Evolutionary conservation across 2,113 vertebrate genomes (phyloP).

Genomic region (Calyptomena viridis): DNA sequence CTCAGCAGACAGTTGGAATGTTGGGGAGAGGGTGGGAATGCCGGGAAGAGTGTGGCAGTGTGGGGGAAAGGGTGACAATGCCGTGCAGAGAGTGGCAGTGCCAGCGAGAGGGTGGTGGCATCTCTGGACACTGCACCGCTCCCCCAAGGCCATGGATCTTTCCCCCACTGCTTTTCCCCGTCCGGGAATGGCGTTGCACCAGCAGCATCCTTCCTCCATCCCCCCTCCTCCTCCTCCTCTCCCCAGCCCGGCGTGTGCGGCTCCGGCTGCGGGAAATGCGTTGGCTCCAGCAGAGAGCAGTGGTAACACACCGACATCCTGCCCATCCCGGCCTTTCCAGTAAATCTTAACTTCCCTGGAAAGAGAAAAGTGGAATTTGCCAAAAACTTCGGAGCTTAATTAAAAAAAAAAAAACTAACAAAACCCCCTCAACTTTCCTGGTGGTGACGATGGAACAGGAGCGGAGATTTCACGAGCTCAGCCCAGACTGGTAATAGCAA

Average conservation of each 20-base stretch:
- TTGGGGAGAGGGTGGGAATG: accelerated
- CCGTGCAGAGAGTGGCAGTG: neutral
- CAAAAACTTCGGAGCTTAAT: neutral
- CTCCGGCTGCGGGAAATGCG: accelerated
- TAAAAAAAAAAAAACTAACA: neutral
- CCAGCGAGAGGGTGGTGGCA: neutral
- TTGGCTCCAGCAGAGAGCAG: constrained; percentile 29
- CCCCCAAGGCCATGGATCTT: neutral
- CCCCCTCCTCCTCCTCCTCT: neutral
- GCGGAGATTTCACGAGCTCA: neutral
- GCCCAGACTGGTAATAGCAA: neutral
- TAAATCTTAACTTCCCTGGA: neutral
- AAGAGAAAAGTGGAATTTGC: constrained; percentile 3
- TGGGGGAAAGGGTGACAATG: no score
- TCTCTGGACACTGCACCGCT: neutral
- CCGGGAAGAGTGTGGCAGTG: no score
- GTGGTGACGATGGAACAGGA: neutral
- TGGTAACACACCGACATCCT: neutral
- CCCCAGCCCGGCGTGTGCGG: neutral
- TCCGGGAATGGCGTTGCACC: neutral
- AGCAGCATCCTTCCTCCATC: neutral
- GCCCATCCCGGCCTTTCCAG: neutral
- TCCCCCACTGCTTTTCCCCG: accelerated
- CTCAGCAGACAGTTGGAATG: accelerated
- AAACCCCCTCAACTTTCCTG: neutral